phyloP scores from a whole-genome alignment of 2,113 vertebrate species.

The Danio rerio region GRCz12tu NC_133176.1:44215501-44216000 shows the following conservation, averaged over 20 bases:
- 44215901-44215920: neutral
- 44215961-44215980: neutral
- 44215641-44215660: too few species aligned
- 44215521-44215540: too few species aligned
- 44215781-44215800: neutral
- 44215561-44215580: too few species aligned
- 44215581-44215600: too few species aligned
- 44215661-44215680: too few species aligned
- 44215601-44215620: too few species aligned
- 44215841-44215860: neutral
- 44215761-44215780: neutral
- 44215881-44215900: neutral
- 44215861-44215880: conserved; percentile 1
- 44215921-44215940: neutral
- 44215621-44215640: too few species aligned
- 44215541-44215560: too few species aligned
- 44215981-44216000: neutral
- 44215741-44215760: neutral
- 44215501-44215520: too few species aligned
- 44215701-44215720: too few species aligned
- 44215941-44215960: conserved; percentile 7
- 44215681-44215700: too few species aligned
- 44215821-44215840: neutral
- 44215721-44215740: too few species aligned
- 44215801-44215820: neutral